Conservation (phyloP, 1,140 invertebrate genomes). For the Sitophilus oryzae region DNA sequence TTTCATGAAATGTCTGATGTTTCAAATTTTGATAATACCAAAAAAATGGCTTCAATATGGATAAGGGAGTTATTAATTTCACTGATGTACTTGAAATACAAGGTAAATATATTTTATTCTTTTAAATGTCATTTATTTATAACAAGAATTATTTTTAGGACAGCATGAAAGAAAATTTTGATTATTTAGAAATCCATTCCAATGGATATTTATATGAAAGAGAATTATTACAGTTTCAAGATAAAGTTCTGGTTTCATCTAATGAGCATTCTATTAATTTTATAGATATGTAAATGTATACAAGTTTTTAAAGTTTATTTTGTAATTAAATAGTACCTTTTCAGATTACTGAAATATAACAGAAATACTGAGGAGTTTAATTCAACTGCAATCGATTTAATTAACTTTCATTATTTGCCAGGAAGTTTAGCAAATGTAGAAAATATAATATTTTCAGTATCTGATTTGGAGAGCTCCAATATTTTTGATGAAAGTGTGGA, state of each 20-base stretch:
- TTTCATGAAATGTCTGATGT: constrained; percentile 15
- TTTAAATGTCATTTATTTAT: no score
- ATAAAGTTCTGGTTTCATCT: constrained; percentile 7
- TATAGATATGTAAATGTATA: constrained; percentile 14
- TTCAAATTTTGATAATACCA: constrained; percentile 2
- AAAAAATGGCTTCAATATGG: constrained; percentile 29
- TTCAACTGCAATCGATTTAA: background rate
- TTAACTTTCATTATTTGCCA: background rate
- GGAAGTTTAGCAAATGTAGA: background rate
- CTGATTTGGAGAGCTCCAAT: constrained; percentile 6
- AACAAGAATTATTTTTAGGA: no score
- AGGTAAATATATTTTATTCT: constrained; percentile 12
- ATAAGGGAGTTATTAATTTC: constrained; percentile 25
- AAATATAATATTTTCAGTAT: constrained; percentile 15
- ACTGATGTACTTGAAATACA: constrained; percentile 6
- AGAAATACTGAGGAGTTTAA: constrained; percentile 10
- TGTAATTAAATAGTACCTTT: no score
- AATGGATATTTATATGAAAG: constrained; percentile 7
- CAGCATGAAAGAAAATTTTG: background rate
- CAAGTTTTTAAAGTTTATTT: constrained; percentile 1
- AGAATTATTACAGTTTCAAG: constrained; percentile 17
- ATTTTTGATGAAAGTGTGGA: constrained; percentile 3
- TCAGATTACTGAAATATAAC: constrained; percentile 21
- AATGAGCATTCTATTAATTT: constrained; percentile 13
- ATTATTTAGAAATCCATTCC: constrained; percentile 9